These are phyloP conservation scores for Terrapene triunguis DNA, from an alignment of 2,113 vertebrate genomes.

Conservation along the genomic window DNA sequence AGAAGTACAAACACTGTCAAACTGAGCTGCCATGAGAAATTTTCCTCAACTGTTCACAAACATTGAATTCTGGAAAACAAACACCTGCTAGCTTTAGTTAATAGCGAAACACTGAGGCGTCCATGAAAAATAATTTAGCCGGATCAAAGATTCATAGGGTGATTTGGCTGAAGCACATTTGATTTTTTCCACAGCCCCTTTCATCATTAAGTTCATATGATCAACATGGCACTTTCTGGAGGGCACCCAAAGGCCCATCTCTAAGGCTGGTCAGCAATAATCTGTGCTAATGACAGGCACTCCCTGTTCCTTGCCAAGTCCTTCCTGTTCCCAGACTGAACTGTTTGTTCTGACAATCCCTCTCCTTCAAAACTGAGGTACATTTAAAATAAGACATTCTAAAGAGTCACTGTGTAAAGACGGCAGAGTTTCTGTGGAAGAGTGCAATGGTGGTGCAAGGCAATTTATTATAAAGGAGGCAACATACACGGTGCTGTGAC, in stretches of 20 bases:
- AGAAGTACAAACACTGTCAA: background rate
- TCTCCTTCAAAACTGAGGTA: background rate
- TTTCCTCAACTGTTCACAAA: background rate
- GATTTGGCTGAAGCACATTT: background rate
- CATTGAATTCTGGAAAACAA: accelerated
- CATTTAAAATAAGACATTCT: background rate
- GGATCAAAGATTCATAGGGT: background rate
- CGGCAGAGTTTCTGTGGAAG: background rate
- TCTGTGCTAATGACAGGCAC: background rate
- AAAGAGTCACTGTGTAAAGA: background rate
- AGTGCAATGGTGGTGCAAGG: background rate
- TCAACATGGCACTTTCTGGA: background rate
- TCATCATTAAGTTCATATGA: background rate
- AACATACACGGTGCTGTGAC: background rate
- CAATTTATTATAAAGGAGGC: background rate
- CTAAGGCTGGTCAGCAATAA: background rate
- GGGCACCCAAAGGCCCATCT: background rate
- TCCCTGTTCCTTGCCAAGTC: background rate
- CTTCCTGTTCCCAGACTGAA: background rate
- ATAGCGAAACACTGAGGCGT: background rate
- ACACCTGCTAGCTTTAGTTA: background rate
- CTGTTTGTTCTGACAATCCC: background rate
- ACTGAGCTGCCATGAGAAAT: background rate
- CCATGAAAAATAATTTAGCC: background rate
- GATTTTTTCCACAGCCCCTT: background rate